Evolutionary conservation across 1,140 invertebrate species (phyloP).

Genomic region (Sinonovacula constricta): DNA sequence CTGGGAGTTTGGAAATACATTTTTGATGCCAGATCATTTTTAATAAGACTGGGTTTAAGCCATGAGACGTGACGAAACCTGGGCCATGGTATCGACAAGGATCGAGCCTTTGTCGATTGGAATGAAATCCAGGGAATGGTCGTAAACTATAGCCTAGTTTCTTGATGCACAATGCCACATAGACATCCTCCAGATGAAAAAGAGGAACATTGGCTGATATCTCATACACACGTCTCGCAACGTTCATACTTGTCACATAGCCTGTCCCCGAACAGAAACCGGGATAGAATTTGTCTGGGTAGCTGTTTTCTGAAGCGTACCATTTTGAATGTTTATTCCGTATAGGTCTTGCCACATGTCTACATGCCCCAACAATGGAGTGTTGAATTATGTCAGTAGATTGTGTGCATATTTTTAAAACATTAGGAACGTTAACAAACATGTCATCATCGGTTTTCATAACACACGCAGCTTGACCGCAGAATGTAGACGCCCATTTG

Average conservation of each 20-base stretch:
- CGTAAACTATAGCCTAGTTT: constrained; percentile 55
- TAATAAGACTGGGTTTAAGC: too few relatives aligned
- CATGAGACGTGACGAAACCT: too few relatives aligned
- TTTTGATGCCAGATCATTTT: too few relatives aligned
- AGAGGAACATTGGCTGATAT: constrained; percentile 70
- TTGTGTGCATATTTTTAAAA: constrained; percentile 43
- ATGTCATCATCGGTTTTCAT: constrained; percentile 64
- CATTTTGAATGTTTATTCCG: constrained; percentile 77
- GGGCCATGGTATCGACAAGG: too few relatives aligned
- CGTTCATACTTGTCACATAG: constrained; percentile 74
- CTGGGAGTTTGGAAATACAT: too few relatives aligned
- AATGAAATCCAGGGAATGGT: too few relatives aligned
- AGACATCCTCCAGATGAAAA: constrained; percentile 78
- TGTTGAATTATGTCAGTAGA: constrained; percentile 19
- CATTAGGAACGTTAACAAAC: constrained; percentile 53
- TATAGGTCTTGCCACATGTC: constrained; percentile 46
- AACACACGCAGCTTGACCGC: constrained; percentile 54
- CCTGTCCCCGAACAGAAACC: constrained; percentile 78
- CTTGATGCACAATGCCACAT: constrained; percentile 69
- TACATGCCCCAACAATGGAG: constrained; percentile 53
- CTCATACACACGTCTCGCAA: constrained; percentile 68
- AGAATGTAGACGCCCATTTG: constrained; percentile 55
- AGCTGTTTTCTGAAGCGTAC: constrained; percentile 71
- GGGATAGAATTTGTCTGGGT: constrained; percentile 74
- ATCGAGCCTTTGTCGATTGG: too few relatives aligned